Evolutionary conservation across 2,113 vertebrate species (phyloP).

Genomic region (Andinoacara biseriatus): DNA sequence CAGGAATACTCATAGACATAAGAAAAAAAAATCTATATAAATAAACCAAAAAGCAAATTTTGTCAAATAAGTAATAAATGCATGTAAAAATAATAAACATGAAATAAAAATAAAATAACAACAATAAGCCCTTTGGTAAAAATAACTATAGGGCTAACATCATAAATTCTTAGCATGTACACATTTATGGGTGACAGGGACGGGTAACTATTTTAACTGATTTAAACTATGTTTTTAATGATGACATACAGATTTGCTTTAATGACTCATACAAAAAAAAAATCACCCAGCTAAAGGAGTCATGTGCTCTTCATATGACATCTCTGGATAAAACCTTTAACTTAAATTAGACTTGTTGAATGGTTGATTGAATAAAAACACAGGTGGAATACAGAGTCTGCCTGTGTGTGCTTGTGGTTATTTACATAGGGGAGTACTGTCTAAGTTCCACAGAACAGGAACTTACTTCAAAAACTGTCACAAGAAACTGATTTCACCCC

Average conservation of each 20-base stretch:
- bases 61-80: background rate
- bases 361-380: constrained; percentile 60
- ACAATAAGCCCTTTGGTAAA: background rate
- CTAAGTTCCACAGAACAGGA: constrained; percentile 73
- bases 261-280: constrained; percentile 35
- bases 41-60: background rate
- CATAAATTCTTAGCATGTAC: background rate
- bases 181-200: background rate
- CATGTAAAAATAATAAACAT: background rate
- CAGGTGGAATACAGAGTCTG: constrained; percentile 38
- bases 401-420: constrained; percentile 39
- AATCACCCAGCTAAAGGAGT: constrained; percentile 23
- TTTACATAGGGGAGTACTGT: constrained; percentile 52
- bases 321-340: constrained; percentile 35
- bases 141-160: background rate
- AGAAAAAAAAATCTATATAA: background rate
- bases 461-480: constrained; percentile 64
- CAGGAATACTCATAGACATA: background rate
- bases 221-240: background rate
- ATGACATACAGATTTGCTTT: background rate
- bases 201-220: background rate
- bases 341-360: constrained; percentile 47
- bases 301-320: constrained; percentile 54
- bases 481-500: constrained; percentile 57
- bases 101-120: background rate